phyloP scores from a whole-genome alignment of 1,140 invertebrate genomes.

The Drosophila busckii region DNA sequence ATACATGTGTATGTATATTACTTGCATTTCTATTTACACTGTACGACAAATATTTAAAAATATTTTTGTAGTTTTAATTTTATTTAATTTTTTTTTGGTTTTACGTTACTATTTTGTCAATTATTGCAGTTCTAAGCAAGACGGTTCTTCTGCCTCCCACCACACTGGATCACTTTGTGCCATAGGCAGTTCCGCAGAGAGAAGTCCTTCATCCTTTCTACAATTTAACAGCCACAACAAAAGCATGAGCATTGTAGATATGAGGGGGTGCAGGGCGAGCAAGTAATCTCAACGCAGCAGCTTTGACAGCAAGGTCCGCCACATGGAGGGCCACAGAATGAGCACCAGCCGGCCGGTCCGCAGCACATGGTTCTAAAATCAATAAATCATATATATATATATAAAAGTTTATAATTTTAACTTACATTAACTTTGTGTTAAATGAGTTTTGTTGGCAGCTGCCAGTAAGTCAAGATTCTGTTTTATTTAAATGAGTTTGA shows the following conservation, averaged over 20 bases:
- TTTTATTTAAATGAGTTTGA: no score
- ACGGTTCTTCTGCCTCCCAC: no score
- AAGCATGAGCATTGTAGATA: constrained; percentile 45
- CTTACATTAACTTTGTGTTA: constrained; percentile 9
- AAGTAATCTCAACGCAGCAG: constrained; percentile 53
- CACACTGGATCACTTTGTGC: not conserved
- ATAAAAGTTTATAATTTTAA: not conserved
- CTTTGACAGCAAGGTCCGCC: constrained; percentile 20
- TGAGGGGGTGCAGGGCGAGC: constrained; percentile 45
- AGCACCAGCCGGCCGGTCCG: constrained; percentile 43
- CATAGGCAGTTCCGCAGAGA: not conserved
- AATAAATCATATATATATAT: not conserved
- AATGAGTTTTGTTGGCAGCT: not conserved
- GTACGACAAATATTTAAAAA: no score
- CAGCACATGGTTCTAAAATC: constrained; percentile 47
- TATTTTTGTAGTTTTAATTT: not conserved
- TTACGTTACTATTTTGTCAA: constrained; percentile 27
- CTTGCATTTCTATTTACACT: no score
- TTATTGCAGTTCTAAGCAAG: not conserved
- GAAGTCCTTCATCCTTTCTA: not conserved
- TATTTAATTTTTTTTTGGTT: constrained; percentile 19
- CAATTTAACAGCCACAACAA: constrained; percentile 30
- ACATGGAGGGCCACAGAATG: constrained; percentile 42
- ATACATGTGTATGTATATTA: no score
- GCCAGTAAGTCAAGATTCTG: no score